Percentiles rank a stretch among this genome's conserved stretches.
Evolutionary conservation across 2,113 vertebrate species (phyloP).

Genomic region (Heterotilapia buettikoferi): DNA sequence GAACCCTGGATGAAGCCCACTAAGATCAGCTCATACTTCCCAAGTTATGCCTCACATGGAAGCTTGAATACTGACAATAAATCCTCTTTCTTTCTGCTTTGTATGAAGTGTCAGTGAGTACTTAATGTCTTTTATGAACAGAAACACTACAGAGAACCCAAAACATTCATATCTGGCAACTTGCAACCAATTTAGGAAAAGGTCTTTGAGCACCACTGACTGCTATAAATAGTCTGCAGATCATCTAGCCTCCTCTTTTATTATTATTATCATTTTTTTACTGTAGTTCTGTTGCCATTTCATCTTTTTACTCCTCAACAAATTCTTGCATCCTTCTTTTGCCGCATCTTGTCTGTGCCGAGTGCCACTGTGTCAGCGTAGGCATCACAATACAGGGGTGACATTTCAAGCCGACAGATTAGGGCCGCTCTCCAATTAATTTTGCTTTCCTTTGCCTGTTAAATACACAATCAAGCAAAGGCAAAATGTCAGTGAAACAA

Average conservation of each 20-base stretch:
- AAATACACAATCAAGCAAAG: constrained; percentile 79
- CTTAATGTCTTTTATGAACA: neutral
- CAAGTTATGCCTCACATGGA: neutral
- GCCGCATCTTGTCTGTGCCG: neutral
- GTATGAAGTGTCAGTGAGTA: neutral
- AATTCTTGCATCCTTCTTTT: neutral
- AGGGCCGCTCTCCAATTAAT: constrained; percentile 74
- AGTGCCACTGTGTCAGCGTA: constrained; percentile 38
- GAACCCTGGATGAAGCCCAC: neutral
- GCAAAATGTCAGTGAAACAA: constrained; percentile 78
- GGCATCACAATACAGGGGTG: constrained; percentile 65
- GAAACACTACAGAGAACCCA: neutral
- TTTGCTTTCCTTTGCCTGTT: constrained; percentile 68
- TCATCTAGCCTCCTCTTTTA: neutral
- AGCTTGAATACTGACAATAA: neutral
- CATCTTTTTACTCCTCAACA: neutral
- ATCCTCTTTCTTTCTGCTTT: neutral
- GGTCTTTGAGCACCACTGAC: neutral
- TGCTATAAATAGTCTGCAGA: neutral
- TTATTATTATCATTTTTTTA: neutral
- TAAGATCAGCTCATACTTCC: constrained; percentile 17
- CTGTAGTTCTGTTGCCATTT: neutral
- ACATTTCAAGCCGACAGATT: constrained; percentile 77
- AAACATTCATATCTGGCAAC: neutral
- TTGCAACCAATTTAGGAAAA: neutral